Conservation (phyloP, 2,113 vertebrate species). For the Calypte anna region DNA sequence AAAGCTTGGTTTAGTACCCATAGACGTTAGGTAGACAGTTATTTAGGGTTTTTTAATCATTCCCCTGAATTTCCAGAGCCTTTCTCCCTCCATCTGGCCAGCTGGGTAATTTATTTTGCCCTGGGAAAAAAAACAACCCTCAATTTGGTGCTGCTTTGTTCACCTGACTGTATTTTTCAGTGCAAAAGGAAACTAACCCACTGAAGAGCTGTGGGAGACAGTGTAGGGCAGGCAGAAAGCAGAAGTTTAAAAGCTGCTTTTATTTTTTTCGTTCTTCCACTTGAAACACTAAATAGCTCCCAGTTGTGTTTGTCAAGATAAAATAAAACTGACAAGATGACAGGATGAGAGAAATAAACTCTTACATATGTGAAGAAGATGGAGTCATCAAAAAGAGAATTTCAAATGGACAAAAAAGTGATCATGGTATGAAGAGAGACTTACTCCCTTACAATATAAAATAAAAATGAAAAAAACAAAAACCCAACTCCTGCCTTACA, state of each 20-base stretch:
- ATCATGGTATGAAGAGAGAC: background rate
- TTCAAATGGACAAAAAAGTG: background rate
- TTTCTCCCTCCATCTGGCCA: background rate
- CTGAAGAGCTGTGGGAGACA: constrained; percentile 6
- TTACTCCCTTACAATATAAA: background rate
- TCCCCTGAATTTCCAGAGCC: background rate
- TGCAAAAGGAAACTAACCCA: background rate
- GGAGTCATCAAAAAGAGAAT: background rate
- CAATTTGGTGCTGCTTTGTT: constrained; percentile 3
- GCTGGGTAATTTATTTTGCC: background rate
- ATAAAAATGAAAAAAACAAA: background rate
- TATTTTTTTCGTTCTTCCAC: constrained; percentile 1
- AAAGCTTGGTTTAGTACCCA: background rate
- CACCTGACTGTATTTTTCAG: constrained; percentile 9
- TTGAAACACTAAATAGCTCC: constrained; percentile 11
- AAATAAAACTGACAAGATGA: constrained; percentile 14
- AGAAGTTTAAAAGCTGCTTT: constrained; percentile 24
- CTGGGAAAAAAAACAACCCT: background rate
- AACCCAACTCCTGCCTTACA: background rate
- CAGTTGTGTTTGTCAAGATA: background rate
- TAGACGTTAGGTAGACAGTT: constrained; percentile 6
- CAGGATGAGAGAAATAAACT: background rate
- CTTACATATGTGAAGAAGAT: background rate
- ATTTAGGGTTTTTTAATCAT: background rate
- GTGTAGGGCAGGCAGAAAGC: background rate